Base-by-base conservation (phyloP, 1,140 invertebrate genomes). In the Ylistrum balloti region DNA sequence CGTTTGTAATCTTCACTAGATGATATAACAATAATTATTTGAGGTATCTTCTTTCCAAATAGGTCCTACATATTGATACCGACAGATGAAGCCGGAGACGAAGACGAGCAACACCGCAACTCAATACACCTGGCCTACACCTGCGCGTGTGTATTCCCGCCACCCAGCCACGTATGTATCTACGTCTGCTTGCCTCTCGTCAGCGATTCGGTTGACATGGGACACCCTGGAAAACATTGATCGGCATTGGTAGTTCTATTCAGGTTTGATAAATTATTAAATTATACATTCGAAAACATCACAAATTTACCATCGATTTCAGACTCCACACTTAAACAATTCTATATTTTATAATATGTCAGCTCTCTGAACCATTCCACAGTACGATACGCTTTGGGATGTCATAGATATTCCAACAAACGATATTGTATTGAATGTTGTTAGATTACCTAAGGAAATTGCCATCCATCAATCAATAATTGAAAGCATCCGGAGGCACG, bases 161-260 rank as follows among this genome's bases (percentile, higher is more conserved):
- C 56, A 74, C 56, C 56, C 56, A n/a, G 56, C 56, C 22, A 74
- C 56, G 56, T 28, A n/a, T 28, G 1, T 74, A 74, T 74, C 56
- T 74, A 74, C 56, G 56, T 74, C 56, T 74, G 56, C 56, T 74
- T 17, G 56, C 56, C 56, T 74, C 56, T 74, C 56, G 13, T n/a
- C 22, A 74, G 56, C 56, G 56, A 74, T 74, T 74, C 56, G 56
- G 56, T 74, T 74, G 56, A 74, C 56, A 74, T 74, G 56, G 56
- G 56, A n/a, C 56, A 74, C 56, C 22, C 56, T 74, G n/a, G 56
- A 74, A 74, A 74, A 74, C 56, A 74, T 74, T 28, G 56, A 74
- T 74, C 56, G 56, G n/a, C 56, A 74, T 28, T 74, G 56, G 56
- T 74, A 74, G 56, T 28, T 74, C 45, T 74, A 74, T 28, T 28